A percentile compares a stretch with the other conserved stretches of the same genome.
These are phyloP conservation scores for Bugulina stolonifera DNA, from an alignment of 2,888 invertebrate genomes.

Conservation along the genomic window DNA sequence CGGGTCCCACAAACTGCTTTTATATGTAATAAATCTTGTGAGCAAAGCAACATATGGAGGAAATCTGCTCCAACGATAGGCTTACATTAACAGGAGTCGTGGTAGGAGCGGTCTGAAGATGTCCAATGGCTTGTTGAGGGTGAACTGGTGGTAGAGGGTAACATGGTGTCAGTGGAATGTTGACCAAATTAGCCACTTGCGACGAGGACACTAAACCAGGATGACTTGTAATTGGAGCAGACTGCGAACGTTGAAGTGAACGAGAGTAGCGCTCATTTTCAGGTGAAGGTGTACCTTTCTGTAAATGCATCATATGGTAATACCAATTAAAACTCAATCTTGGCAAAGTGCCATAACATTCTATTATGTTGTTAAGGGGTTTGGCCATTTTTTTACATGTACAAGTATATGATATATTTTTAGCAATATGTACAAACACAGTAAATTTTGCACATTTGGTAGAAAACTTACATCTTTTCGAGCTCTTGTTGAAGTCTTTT, in stretches of 20 bases:
- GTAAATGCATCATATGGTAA: too few species aligned
- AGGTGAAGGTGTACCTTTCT: neutral
- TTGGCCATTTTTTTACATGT: too few species aligned
- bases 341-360: too few species aligned
- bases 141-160: neutral
- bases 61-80: too few species aligned
- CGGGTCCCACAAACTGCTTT: too few species aligned
- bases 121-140: neutral
- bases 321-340: too few species aligned
- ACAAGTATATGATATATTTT: too few species aligned
- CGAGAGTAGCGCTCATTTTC: neutral
- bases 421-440: too few species aligned
- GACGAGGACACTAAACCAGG: neutral
- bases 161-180: neutral
- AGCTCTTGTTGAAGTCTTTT: neutral
- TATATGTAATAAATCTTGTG: too few species aligned
- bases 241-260: neutral
- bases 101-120: neutral
- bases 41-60: too few species aligned
- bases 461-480: neutral
- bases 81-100: neutral
- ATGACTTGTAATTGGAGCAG: neutral
- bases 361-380: too few species aligned
- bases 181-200: neutral
- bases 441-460: too few species aligned